Conservation (phyloP, 2,113 vertebrate genomes). For the Cyanoramphus novaezelandiae region DNA sequence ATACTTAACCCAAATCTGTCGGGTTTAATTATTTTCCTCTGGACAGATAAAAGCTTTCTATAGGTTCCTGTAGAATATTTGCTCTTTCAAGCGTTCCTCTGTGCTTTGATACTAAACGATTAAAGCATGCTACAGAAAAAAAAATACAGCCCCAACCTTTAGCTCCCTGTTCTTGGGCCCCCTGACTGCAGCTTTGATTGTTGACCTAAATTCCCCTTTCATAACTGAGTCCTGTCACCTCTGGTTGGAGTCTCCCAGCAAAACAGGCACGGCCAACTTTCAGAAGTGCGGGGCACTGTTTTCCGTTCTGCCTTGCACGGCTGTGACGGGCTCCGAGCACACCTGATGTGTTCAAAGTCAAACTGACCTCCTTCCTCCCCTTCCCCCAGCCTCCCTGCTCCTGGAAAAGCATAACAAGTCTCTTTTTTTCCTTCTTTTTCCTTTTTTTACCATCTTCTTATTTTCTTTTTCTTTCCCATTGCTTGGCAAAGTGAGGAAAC, state of each 20-base stretch:
- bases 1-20: slow-evolving; percentile 85
- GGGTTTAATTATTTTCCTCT: slow-evolving; percentile 78
- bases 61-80: slow-evolving; percentile 79
- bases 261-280: slow-evolving; percentile 57
- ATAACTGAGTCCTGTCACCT: slow-evolving; percentile 75
- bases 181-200: slow-evolving; percentile 75
- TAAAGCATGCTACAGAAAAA: slow-evolving; percentile 73
- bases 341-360: slow-evolving; percentile 31
- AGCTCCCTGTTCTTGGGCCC: slow-evolving; percentile 73
- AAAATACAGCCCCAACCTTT: slow-evolving; percentile 71
- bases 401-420: slow-evolving; percentile 13
- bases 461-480: background rate
- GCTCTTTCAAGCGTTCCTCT: slow-evolving; percentile 80
- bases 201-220: slow-evolving; percentile 81
- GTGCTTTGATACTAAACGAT: slow-evolving; percentile 79
- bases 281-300: slow-evolving; percentile 48
- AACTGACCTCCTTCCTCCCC: background rate
- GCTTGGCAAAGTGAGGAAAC: background rate
- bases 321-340: background rate
- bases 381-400: background rate
- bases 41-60: slow-evolving; percentile 83
- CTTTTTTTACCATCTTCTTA: too few relatives aligned
- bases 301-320: background rate
- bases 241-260: slow-evolving; percentile 58
- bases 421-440: too few relatives aligned